Base-by-base conservation (phyloP, 2,113 vertebrate species). In the Acrocephalus arundinaceus region DNA sequence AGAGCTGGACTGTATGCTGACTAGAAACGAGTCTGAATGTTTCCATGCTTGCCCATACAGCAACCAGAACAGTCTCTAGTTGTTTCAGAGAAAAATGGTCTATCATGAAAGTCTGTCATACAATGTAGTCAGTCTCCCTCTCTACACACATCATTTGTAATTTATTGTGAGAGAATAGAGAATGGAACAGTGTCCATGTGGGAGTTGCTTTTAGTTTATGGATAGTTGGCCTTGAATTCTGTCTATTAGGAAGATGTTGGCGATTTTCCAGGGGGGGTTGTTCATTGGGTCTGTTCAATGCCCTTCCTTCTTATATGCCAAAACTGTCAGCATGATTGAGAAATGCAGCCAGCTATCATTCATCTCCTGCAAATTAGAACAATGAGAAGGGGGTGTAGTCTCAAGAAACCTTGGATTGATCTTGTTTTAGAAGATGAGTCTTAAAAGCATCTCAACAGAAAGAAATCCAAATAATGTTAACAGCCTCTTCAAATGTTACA, bases 181-280 rank as follows among this genome's bases (percentile, higher is more conserved):
- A 85, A 74, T 57, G 52, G 68, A 89, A 20, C 45, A 58, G 73
- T 77, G 68, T 74, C 90, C 88, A 41, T 80, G 72, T 88, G 79
- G 79, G 93, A 93, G 83, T 59, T 94, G 65, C 76, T 93, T 92
- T 77, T 88, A 84, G 63, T 88, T 87, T 92, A 63, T 86, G 82
- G 79, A 57, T 81, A 91, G 87, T 45, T 93, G 90, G 75, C 92
- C 79, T 93, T 4, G 8, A 63, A 84, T 94, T 55, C 78, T 73
- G 71, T 76, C 74, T 77, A 49, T 90, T 91, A 75, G 83, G 79
- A 86, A n/a, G 73, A 43, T 72, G 45, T 52, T 95, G 96, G 89
- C 16, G 0, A 10, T 86, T 81, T 65, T 94, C 90, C 93, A 78
- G n/a, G 8, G n/a, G n/a, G 24, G 35, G 10, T 81, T 66, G 33